Evolutionary conservation across 1,140 invertebrate genomes (phyloP), one percentile per base, ranked within the genome.

Genomic region (Lepidurus arcticus): DNA sequence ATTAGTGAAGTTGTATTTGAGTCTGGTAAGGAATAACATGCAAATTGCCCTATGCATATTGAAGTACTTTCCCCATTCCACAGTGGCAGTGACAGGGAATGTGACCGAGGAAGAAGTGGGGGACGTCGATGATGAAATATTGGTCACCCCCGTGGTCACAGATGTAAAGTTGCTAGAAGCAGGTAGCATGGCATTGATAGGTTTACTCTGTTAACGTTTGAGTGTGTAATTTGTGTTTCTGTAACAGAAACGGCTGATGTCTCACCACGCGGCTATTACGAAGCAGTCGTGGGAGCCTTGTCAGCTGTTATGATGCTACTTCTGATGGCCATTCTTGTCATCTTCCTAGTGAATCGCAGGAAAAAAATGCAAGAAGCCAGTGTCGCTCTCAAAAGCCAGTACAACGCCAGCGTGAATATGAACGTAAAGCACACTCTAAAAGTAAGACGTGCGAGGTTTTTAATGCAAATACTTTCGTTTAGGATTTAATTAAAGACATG

Each of bases 1-100:
- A 88, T 95, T 73, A 91, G 91, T 82, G 93, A 94, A 86, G 88
- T 94, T 9, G 87, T 86, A 44, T 91, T 92, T 82, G 87, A 90
- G 74, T 90, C 89, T 76, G 87, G 90, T 91, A 82, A 88, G 86
- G 74, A 8, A 73, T 74, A 78, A 16, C 42, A 34, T 13, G n/a
- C 42, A 73, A 53, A 44, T 76, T 73, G 21, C 24, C 9, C 9
- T 73, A 76, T 13, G 9, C 4, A 43, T 74, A 65, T 44, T 8
- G n/a, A 13, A 13, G 6, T 77, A 42, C 13, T 21, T 77, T 73
- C 7, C 7, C 34, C n/a, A 42, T 78, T 42, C 2, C 13, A 42
- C 21, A 43, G 42, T 65, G 9, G 13, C 42, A 16, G 42, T 47
- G 26, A 42, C 34, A 11, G 42, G 76, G 13, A 73, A 79, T 34